A percentile compares a stretch with the other conserved stretches of the same genome.
phyloP scores from a whole-genome alignment of 2,888 invertebrate genomes.

The Epinotia ramella region DNA sequence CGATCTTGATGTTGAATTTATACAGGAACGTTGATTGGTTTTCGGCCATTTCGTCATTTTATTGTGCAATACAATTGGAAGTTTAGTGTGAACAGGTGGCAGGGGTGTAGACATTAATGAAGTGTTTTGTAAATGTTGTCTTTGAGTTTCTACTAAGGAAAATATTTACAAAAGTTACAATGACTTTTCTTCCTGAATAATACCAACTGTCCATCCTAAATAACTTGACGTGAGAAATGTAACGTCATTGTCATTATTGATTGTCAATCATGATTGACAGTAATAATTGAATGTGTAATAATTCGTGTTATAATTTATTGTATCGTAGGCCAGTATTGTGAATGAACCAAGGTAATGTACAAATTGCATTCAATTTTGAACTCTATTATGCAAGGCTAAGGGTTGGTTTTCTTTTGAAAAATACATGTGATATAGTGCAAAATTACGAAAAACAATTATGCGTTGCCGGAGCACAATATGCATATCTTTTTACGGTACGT shows the following conservation, averaged over 20 bases:
- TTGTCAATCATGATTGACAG: not conserved
- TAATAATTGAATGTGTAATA: not conserved
- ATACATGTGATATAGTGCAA: not conserved
- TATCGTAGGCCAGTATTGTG: constrained; percentile 3
- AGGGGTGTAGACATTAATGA: not conserved
- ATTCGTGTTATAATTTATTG: not conserved
- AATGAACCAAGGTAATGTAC: constrained; percentile 11
- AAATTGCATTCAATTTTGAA: constrained; percentile 25
- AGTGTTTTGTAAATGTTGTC: not conserved
- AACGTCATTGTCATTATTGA: not conserved
- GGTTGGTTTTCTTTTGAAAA: not conserved
- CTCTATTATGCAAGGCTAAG: constrained; percentile 16
- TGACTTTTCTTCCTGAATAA: too few species aligned
- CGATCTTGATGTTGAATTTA: not conserved
- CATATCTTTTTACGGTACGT: constrained; percentile 12
- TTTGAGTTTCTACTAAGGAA: not conserved
- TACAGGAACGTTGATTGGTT: not conserved
- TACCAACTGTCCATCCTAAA: too few species aligned
- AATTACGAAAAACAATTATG: not conserved
- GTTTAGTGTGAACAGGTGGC: not conserved
- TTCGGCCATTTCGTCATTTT: not conserved
- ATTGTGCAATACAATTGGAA: not conserved
- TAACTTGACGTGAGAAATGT: not conserved
- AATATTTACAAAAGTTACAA: not conserved
- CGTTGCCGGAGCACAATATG: not conserved